These are phyloP conservation scores for Heliconius cydno DNA, from an alignment of 2,888 invertebrate genomes.

Conservation along the genomic window DNA sequence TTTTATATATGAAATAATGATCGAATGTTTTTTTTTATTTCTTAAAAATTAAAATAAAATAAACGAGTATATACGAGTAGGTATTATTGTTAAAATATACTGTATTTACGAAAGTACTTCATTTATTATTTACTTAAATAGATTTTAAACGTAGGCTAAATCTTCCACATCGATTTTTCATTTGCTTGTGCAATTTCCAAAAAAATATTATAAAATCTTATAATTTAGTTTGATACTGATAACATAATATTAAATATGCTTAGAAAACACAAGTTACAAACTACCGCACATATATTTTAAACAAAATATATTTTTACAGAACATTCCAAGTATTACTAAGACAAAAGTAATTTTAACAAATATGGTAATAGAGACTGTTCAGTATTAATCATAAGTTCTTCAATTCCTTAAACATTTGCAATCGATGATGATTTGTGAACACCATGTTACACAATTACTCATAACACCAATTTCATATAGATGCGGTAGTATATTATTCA, in stretches of 20 bases:
- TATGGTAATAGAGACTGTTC: neutral
- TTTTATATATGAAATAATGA: constrained; percentile 55
- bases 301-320: neutral
- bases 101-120: too few species aligned
- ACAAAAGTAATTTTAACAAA: neutral
- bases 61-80: neutral
- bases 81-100: neutral
- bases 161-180: too few species aligned
- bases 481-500: neutral
- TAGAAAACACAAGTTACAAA: too few species aligned
- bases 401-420: constrained; percentile 1
- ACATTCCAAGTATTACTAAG: neutral
- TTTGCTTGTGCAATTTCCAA: too few species aligned
- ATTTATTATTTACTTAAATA: too few species aligned
- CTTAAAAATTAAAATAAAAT: neutral
- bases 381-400: neutral
- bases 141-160: too few species aligned
- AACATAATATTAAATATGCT: too few species aligned
- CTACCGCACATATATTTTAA: too few species aligned
- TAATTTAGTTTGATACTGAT: too few species aligned
- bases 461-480: neutral
- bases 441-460: neutral
- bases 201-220: too few species aligned
- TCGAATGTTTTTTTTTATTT: neutral
- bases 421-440: constrained; percentile 2